Evolutionary conservation across 2,888 invertebrate species (phyloP).

Genomic region (Rapana venosa): DNA sequence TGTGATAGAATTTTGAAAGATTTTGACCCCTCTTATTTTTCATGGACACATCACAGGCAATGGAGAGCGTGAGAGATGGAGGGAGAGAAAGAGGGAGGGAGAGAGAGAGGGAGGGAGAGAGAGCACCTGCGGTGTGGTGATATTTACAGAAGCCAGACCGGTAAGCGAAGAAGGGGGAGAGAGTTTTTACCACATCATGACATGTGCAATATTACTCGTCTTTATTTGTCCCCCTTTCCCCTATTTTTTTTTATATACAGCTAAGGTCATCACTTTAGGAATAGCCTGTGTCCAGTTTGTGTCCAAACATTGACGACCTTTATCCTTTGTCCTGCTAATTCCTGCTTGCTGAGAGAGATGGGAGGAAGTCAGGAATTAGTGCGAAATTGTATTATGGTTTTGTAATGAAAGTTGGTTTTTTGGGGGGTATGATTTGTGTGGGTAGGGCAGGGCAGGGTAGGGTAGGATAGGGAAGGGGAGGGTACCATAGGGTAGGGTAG

Average conservation of each 20-base stretch:
- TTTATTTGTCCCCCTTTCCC: background rate
- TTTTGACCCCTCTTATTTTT: background rate
- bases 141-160: background rate
- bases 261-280: background rate
- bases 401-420: background rate
- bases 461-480: no score
- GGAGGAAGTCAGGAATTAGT: background rate
- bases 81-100: no score
- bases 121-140: background rate
- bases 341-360: background rate
- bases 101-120: no score
- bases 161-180: background rate
- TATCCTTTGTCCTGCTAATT: background rate
- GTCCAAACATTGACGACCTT: background rate
- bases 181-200: background rate
- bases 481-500: no score
- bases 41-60: background rate
- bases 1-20: background rate
- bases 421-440: no score
- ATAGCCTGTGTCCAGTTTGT: background rate
- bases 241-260: background rate
- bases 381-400: constrained; percentile 18
- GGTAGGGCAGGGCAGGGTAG: no score
- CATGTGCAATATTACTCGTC: background rate
- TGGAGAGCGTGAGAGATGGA: background rate